phyloP scores from a whole-genome alignment of 2,113 vertebrate genomes.

The Microcebus jonahi region DNA sequence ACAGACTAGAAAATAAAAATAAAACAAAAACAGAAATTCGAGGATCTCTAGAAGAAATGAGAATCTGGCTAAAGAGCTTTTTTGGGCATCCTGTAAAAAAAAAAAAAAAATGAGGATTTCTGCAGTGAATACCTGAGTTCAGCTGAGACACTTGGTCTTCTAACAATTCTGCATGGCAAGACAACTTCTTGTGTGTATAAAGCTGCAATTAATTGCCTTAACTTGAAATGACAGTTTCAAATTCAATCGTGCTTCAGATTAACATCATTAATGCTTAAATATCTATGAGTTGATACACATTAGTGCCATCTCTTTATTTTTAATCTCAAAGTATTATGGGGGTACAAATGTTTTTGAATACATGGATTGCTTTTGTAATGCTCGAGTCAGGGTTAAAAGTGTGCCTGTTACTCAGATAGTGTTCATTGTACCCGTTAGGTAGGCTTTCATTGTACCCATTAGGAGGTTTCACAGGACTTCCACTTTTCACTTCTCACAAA shows the following conservation, averaged over 20 bases:
- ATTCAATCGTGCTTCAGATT: background rate
- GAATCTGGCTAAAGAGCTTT: background rate
- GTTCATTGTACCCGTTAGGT: too few species aligned
- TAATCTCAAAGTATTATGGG: too few species aligned
- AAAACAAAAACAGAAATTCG: background rate
- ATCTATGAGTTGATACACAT: background rate
- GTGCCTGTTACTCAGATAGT: too few species aligned
- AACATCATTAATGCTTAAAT: background rate
- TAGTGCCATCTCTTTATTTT: background rate
- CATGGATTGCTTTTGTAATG: too few species aligned
- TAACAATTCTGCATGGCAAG: accelerated
- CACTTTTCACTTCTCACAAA: too few species aligned
- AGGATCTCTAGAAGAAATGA: background rate
- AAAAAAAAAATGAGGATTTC: background rate
- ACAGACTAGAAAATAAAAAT: background rate
- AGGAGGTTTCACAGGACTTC: too few species aligned
- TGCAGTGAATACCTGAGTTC: background rate
- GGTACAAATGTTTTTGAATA: too few species aligned
- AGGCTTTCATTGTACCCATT: too few species aligned
- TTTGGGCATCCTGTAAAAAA: background rate
- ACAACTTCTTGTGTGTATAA: background rate
- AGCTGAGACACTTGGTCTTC: background rate
- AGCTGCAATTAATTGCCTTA: background rate
- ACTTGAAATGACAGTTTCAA: background rate
- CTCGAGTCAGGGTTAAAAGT: too few species aligned